These are phyloP conservation scores for Spondyliosoma cantharus DNA, from an alignment of 2,797 vertebrate species.

Conservation along the genomic window DNA sequence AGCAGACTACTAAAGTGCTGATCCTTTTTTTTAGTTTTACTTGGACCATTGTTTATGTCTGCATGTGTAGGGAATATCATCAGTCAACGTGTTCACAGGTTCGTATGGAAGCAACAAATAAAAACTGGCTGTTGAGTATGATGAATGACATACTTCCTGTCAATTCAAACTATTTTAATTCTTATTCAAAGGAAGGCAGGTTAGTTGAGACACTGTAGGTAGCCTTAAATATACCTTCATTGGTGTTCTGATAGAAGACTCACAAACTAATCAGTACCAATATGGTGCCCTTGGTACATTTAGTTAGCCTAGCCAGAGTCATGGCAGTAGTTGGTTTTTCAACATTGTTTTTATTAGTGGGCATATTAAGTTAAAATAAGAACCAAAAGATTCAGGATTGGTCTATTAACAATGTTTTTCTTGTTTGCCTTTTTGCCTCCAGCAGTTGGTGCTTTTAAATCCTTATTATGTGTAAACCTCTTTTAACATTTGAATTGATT, in stretches of 20 bases:
- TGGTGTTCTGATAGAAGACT: neutral
- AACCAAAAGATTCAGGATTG: constrained; percentile 9
- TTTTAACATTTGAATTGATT: constrained; percentile 53
- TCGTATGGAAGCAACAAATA: neutral
- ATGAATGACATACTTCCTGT: no score
- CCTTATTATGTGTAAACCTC: constrained; percentile 30
- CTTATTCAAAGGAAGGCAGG: neutral
- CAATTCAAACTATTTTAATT: neutral
- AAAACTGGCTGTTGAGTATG: no score
- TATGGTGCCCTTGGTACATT: neutral
- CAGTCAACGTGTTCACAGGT: neutral
- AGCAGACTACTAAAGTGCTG: neutral
- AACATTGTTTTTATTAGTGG: neutral
- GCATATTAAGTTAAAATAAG: constrained; percentile 8
- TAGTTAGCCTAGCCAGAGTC: neutral
- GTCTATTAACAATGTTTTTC: constrained; percentile 34
- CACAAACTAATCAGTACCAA: neutral
- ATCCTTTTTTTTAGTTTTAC: neutral
- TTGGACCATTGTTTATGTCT: neutral
- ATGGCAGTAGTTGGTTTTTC: neutral
- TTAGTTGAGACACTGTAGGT: neutral
- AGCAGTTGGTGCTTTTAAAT: constrained; percentile 32
- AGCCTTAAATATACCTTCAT: neutral
- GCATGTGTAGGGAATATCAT: neutral
- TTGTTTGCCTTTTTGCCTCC: constrained; percentile 30